Base-by-base conservation (phyloP, 2,888 invertebrate genomes). In the Lepidocyrtinus sp. region DNA sequence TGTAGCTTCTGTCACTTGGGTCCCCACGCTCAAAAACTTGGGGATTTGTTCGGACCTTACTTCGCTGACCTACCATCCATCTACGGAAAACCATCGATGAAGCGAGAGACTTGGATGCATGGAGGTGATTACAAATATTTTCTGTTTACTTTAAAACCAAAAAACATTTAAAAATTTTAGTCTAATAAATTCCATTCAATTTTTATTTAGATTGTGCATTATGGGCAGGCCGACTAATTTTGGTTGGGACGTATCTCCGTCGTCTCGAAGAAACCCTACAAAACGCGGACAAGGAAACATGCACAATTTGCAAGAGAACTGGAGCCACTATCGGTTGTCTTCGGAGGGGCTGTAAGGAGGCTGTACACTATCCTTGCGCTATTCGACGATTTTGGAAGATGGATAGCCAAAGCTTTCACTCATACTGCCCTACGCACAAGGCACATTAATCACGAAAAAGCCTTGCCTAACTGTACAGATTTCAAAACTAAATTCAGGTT, bases 31-130 rank as follows among this genome's bases (percentile, higher is more conserved):
- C 81, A 84, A 73, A 76, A 84, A 27, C 83, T 86, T 22, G 86
- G 86, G 7, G 86, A 86, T 63, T 76, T 86, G 19, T 86, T 84
- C 75, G 86, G 86, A 1, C 86, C 86, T 3, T 86, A 86, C 59
- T 86, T 81, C 70, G 77, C 83, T 9, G 71, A 85, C 21, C 62
- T 63, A 26, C 75, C 71, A 15, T 61, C 81, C 25, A 77, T 73
- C 12, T 71, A 81, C 62, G 78, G 73, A 25, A 74, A 82, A 17
- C 25, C 64, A 9, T 50, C 67, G 15, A 15, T 22, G 1, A 83
- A 82, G 63, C 71, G 75, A 7, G 86, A 86, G 81, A 85, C 85
- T 9, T 86, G 86, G 86, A 80, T 86, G 75, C 86, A 86, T 73
- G 81, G 83, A 83, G 86, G 86, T 85, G 45, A 27, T 36, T 17